Conservation (phyloP, 2,113 vertebrate species). For the Ramphastos sulfuratus region DNA sequence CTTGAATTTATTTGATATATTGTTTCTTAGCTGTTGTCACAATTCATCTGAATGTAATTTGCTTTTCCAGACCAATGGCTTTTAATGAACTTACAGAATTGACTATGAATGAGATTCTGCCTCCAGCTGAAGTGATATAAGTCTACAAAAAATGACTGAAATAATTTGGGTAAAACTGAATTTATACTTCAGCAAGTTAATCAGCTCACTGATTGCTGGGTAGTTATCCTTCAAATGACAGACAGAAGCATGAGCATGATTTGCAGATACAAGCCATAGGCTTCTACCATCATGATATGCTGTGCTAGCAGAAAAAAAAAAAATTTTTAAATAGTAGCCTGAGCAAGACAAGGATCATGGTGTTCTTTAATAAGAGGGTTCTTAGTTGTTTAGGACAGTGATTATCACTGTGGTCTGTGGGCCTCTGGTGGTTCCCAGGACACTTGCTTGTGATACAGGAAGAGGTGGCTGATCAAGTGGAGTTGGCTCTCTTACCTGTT, state of each 20-base stretch:
- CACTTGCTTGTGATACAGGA: not conserved
- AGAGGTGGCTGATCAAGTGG: constrained; percentile 12
- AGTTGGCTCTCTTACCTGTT: not conserved
- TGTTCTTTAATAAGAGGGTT: constrained; percentile 6
- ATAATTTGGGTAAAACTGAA: not conserved
- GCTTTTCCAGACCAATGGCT: not conserved
- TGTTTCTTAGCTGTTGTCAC: not conserved
- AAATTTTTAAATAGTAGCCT: not conserved
- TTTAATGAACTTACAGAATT: not conserved
- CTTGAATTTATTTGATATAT: not conserved
- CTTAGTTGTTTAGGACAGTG: not conserved
- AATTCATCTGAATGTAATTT: not conserved
- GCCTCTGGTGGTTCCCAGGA: not conserved
- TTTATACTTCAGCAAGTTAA: not conserved
- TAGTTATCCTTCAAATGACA: not conserved
- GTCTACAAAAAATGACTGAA: not conserved
- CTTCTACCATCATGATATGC: not conserved
- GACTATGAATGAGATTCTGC: not conserved
- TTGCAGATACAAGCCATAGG: not conserved
- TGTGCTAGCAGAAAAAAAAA: not conserved
- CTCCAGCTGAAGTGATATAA: not conserved
- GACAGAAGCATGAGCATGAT: not conserved
- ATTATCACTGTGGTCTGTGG: constrained; percentile 22
- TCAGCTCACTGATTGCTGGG: not conserved
- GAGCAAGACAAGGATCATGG: not conserved